These are phyloP conservation scores for Drosophila sturtevanti DNA, from an alignment of 1,140 invertebrate species.

Conservation along the genomic window DNA sequence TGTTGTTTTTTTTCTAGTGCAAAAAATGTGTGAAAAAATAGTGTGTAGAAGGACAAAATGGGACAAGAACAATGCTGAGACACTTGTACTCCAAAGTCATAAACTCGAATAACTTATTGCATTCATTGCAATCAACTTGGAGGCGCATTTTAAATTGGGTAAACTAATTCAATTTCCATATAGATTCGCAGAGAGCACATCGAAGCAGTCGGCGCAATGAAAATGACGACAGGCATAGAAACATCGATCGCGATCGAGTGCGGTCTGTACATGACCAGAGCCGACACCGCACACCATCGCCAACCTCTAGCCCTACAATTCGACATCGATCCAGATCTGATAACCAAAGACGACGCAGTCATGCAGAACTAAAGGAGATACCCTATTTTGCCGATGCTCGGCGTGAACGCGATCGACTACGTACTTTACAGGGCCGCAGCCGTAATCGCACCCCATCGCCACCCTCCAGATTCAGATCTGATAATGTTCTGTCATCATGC, in stretches of 20 bases:
- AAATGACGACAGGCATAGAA: background rate
- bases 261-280: conserved; percentile 1
- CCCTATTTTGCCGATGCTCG: conserved; percentile 54
- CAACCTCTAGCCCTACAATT: background rate
- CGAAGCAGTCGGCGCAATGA: background rate
- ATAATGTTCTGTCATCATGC: background rate
- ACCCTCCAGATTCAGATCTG: conserved; percentile 18
- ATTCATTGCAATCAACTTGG: background rate
- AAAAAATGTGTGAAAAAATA: conserved; percentile 44
- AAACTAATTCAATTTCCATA: background rate
- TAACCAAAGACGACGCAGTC: conserved; percentile 1
- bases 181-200: conserved; percentile 25
- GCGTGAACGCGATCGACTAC: conserved; percentile 50
- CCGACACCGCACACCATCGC: conserved; percentile 18
- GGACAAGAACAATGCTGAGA: conserved; percentile 10
- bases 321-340: conserved; percentile 36
- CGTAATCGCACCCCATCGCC: conserved; percentile 13
- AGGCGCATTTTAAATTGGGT: conserved; percentile 26
- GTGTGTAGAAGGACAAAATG: conserved; percentile 24
- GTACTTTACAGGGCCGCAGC: conserved; percentile 8
- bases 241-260: conserved; percentile 37
- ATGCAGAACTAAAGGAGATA: conserved; percentile 28
- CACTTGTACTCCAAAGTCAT: background rate
- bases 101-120: background rate
- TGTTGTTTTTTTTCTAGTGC: conserved; percentile 74